phyloP scores from a whole-genome alignment of 2,888 invertebrate genomes.

The Choristoneura rosaceana region DNA sequence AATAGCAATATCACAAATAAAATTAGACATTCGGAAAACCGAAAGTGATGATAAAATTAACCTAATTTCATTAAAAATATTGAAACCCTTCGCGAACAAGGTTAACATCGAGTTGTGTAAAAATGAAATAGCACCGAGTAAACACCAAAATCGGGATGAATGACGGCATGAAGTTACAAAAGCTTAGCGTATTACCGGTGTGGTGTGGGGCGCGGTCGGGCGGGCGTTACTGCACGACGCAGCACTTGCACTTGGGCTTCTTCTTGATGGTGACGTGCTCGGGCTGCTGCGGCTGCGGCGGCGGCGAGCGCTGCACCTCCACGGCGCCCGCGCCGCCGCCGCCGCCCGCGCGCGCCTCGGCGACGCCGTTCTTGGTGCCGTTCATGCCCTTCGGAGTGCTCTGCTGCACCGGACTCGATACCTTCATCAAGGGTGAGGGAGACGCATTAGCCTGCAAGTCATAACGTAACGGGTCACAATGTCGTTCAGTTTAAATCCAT shows the following conservation, averaged over 20 bases:
- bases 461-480: neutral
- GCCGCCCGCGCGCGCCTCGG: constrained; percentile 75
- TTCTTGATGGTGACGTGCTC: constrained; percentile 97
- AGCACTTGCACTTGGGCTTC: constrained; percentile 98
- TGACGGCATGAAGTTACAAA: constrained; percentile 44
- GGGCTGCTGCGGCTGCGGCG: constrained; percentile 92
- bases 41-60: constrained; percentile 36
- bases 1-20: constrained; percentile 57
- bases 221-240: constrained; percentile 92
- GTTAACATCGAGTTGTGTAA: constrained; percentile 49
- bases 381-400: constrained; percentile 75
- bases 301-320: constrained; percentile 90
- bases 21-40: constrained; percentile 43
- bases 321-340: constrained; percentile 74
- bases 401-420: constrained; percentile 66
- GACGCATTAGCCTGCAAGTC: constrained; percentile 65
- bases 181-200: constrained; percentile 69
- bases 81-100: constrained; percentile 26
- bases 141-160: constrained; percentile 59
- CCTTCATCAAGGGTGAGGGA: constrained; percentile 74
- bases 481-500: neutral
- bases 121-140: constrained; percentile 73
- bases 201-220: constrained; percentile 35
- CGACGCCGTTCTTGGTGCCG: constrained; percentile 79
- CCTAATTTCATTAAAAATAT: constrained; percentile 27